phyloP scores from a whole-genome alignment of 2,797 vertebrate genomes.

The Hozukius guyotensis region DNA sequence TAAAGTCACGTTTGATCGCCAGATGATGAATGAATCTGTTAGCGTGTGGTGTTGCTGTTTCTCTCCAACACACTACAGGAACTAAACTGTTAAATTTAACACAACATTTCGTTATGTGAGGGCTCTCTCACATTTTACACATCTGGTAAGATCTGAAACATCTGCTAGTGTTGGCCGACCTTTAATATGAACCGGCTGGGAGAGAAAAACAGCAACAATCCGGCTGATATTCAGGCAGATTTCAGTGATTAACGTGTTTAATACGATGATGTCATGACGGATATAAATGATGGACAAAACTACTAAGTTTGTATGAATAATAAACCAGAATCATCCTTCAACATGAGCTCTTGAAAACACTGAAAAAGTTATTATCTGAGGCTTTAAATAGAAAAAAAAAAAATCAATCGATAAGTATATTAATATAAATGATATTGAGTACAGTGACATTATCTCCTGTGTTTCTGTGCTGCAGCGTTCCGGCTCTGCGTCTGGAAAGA shows the following conservation, averaged over 20 bases:
- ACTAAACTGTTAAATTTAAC: too few relatives aligned
- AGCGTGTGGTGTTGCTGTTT: too few relatives aligned
- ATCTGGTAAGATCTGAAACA: too few relatives aligned
- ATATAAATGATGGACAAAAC: not conserved
- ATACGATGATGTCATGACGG: too few relatives aligned
- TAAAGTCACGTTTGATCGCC: too few relatives aligned
- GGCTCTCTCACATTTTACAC: too few relatives aligned
- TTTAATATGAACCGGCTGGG: too few relatives aligned
- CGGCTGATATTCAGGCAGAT: not conserved
- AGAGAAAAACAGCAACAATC: too few relatives aligned
- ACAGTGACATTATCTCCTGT: slow-evolving; percentile 2
- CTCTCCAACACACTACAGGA: too few relatives aligned
- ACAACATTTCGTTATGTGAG: too few relatives aligned
- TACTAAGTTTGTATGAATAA: not conserved
- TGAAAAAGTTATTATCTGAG: not conserved
- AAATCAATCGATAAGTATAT: not conserved
- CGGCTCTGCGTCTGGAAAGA: slow-evolving; percentile 41
- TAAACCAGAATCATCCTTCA: not conserved
- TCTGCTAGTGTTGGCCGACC: too few relatives aligned
- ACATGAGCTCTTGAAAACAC: not conserved
- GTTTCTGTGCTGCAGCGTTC: slow-evolving; percentile 20
- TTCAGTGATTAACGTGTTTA: not conserved
- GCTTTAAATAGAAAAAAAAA: not conserved
- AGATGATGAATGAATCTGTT: too few relatives aligned
- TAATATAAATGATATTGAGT: not conserved